A percentile compares a stretch with the other conserved stretches of the same genome.
Conservation (phyloP, 2,888 invertebrate species). For the Chrysina gloriosa region DNA sequence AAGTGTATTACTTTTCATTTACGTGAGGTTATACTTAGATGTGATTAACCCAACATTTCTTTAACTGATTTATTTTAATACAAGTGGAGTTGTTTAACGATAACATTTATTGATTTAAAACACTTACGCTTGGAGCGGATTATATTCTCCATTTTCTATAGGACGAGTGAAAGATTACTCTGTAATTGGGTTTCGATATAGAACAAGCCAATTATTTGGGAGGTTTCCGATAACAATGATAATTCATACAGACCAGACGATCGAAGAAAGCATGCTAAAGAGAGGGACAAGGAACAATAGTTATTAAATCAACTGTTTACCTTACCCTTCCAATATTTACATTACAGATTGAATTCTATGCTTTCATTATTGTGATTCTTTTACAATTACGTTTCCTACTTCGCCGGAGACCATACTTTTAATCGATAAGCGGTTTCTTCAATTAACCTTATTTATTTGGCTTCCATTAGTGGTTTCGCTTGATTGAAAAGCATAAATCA, state of each 20-base stretch:
- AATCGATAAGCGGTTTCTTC: conserved; percentile 18
- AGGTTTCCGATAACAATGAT: too few relatives aligned
- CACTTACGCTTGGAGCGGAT: too few relatives aligned
- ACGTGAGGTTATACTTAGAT: too few relatives aligned
- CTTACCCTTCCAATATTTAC: background rate
- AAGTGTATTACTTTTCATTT: background rate
- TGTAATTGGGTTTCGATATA: too few relatives aligned
- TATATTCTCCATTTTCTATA: too few relatives aligned
- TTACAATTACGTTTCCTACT: background rate
- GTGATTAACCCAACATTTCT: too few relatives aligned
- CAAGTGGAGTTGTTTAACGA: too few relatives aligned
- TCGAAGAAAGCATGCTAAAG: background rate
- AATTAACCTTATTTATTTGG: conserved; percentile 29
- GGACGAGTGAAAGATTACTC: too few relatives aligned
- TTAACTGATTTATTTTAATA: too few relatives aligned
- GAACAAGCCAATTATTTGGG: too few relatives aligned
- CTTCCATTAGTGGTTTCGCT: conserved; percentile 27
- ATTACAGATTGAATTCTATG: background rate
- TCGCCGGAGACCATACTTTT: background rate
- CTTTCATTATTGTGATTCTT: background rate
- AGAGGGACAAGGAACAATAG: background rate
- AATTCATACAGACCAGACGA: background rate
- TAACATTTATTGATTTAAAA: too few relatives aligned
- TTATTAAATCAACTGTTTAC: background rate
- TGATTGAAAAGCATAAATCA: conserved; percentile 31